Base-by-base conservation (phyloP, 1,140 invertebrate species). In the Dysdera silvatica region DNA sequence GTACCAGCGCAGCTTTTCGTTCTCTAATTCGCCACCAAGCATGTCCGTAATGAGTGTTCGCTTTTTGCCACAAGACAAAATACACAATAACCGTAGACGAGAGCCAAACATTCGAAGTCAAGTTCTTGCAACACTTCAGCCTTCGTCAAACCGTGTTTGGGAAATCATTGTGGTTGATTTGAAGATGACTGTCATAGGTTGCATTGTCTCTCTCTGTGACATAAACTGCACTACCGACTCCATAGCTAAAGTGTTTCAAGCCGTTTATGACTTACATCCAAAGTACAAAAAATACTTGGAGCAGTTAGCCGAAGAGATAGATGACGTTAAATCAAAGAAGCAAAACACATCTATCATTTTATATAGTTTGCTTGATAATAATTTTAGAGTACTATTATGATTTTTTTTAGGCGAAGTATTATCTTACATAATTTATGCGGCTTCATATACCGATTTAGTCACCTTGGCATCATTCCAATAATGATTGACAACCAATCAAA, bases 231-330 rank as follows among this genome's bases (percentile, higher is more conserved):
- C n/a, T 49, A 45, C 51, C 1, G 61, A 56, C n/a, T 18, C 10
- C n/a, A 56, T 56, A 23, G 52, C 37, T n/a, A 55, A 45, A 37
- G 56, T 41, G 35, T 63, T 63, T 37, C 41, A 49, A 24, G 18
- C 4, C 20, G 56, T 63, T 49, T 48, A 40, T 40, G 61, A 37
- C 18, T 31, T 23, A 10, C 35, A 18, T 32, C 20, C 23, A 4
- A 63, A 63, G 23, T 31, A 56, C 41, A 63, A 56, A 40, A 63
- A 56, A 8, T 63, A 56, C 31, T 33, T 63, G 1, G 48, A 41
- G 6, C 61, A 56, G 16, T 23, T 63, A n/a, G 55, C 52, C 41
- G 61, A 63, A 23, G 61, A 63, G 51, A 63, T 63, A 16, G 55
- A 53, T 63, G 61, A 63, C 18, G 56, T 63, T 32, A 56, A 29